Conservation (phyloP, 1,140 invertebrate species). For the Aporrectodea caliginosa region DNA sequence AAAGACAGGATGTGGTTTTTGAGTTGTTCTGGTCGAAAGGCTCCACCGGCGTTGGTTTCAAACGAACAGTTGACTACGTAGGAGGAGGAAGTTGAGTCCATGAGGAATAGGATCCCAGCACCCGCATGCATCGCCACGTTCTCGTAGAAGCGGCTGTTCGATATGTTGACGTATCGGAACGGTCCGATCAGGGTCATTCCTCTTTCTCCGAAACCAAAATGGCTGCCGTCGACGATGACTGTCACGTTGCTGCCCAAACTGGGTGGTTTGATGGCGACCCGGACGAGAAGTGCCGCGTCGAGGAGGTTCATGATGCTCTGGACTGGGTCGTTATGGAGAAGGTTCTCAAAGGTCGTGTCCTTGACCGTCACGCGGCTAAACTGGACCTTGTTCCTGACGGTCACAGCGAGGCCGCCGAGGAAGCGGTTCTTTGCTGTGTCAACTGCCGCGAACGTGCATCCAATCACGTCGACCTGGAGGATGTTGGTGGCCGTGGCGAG, state of each 20-base stretch:
- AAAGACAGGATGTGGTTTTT: constrained; percentile 14
- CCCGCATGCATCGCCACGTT: constrained; percentile 31
- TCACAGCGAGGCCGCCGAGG: constrained; percentile 18
- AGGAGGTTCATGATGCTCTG: constrained; percentile 32
- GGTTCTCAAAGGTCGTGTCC: constrained; percentile 16
- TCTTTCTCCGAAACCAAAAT: constrained; percentile 24
- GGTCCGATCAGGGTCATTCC: constrained; percentile 23
- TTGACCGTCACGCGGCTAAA: constrained; percentile 5
- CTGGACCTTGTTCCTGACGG: background rate
- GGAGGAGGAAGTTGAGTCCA: background rate
- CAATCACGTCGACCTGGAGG: background rate
- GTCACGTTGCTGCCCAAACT: constrained; percentile 3
- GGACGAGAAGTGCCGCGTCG: constrained; percentile 11
- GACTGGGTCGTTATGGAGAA: constrained; percentile 19
- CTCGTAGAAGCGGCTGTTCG: constrained; percentile 10
- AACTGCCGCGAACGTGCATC: background rate
- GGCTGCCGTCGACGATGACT: constrained; percentile 9
- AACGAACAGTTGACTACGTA: constrained; percentile 30
- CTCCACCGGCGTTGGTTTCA: constrained; percentile 14
- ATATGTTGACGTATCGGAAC: constrained; percentile 6
- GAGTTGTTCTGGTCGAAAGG: constrained; percentile 6
- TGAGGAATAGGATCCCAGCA: constrained; percentile 20
- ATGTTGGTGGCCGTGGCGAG: background rate
- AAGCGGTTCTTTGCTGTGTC: background rate
- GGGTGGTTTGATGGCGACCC: background rate